These are phyloP conservation scores for Himalopsyche anomala DNA, from an alignment of 2,888 invertebrate genomes.

Conservation along the genomic window DNA sequence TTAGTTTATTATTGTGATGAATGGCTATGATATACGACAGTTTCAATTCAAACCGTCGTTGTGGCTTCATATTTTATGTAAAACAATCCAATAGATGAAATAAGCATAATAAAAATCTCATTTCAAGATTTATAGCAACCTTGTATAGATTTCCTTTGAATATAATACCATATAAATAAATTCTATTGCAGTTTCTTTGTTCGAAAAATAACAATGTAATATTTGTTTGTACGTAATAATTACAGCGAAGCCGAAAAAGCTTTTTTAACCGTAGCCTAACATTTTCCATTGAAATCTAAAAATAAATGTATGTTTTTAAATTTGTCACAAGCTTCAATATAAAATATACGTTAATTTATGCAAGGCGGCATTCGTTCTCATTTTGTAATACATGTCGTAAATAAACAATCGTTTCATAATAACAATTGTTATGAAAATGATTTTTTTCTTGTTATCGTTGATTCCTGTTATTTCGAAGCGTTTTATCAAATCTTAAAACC, in stretches of 20 bases:
- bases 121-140: no score
- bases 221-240: background rate
- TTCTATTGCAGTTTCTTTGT: background rate
- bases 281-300: background rate
- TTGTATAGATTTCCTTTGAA: no score
- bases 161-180: background rate
- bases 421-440: background rate
- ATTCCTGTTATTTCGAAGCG: background rate
- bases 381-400: background rate
- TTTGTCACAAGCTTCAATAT: background rate
- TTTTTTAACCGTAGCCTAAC: background rate
- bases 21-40: no score
- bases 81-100: no score
- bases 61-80: no score
- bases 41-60: no score
- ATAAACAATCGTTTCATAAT: background rate
- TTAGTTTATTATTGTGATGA: no score
- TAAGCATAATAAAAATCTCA: no score
- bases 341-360: slow-evolving; percentile 13
- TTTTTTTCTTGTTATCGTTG: background rate
- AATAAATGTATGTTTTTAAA: background rate
- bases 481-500: slow-evolving; percentile 51
- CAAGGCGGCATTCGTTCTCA: background rate
- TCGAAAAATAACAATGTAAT: background rate
- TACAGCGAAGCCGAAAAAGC: background rate